Percentiles rank a stretch among this genome's conserved stretches.
These are phyloP conservation scores for Lacerta agilis DNA, from an alignment of 2,797 vertebrate genomes.

Conservation along the genomic window DNA sequence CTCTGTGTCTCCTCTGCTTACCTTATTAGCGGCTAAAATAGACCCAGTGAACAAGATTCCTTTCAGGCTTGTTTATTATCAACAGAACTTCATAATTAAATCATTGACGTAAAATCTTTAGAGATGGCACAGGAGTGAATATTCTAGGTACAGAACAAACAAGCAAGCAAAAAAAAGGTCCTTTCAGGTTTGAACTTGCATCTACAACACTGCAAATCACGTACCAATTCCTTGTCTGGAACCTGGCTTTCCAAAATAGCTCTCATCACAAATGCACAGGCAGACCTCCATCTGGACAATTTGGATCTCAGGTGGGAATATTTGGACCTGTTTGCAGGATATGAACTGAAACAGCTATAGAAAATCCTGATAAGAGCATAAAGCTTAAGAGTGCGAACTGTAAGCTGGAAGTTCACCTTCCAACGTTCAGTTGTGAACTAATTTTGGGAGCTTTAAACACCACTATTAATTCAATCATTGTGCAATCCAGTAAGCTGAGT, in stretches of 20 bases:
- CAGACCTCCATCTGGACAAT: neutral
- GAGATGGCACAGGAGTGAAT: neutral
- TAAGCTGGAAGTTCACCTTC: too few relatives aligned
- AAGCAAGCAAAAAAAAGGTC: neutral
- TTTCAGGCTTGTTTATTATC: constrained; percentile 24
- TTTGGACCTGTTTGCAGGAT: neutral
- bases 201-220: neutral
- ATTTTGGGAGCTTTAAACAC: too few relatives aligned
- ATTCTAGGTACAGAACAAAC: neutral
- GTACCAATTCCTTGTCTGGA: neutral
- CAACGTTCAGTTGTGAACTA: too few relatives aligned
- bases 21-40: constrained; percentile 4
- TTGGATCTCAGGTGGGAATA: neutral
- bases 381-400: neutral
- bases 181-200: neutral
- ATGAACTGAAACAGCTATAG: neutral
- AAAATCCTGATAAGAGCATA: neutral
- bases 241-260: neutral
- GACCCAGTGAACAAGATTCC: neutral
- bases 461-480: too few relatives aligned
- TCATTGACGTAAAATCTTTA: constrained; percentile 11
- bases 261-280: neutral
- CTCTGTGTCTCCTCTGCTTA: neutral
- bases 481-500: too few relatives aligned
- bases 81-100: constrained; percentile 20